Base-by-base conservation (phyloP, 2,113 vertebrate genomes). In the Ictalurus punctatus region DNA sequence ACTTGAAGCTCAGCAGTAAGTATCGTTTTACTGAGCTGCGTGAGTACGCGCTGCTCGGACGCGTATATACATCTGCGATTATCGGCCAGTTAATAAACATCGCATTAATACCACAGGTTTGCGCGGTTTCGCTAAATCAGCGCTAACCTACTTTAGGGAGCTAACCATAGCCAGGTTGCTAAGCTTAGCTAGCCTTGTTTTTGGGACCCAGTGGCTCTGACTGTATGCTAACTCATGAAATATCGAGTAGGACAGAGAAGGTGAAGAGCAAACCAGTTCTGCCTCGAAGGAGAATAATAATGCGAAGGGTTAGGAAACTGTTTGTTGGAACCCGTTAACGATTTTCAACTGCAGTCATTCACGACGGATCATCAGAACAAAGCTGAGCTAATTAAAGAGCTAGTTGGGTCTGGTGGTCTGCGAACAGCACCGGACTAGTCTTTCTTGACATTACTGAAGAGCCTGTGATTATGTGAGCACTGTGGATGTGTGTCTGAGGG, bases 1-100 rank as follows among this genome's bases (percentile, higher is more conserved):
- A 96, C 94, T 84, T 96, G 89, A 96, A 96, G 93, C 92, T 96
- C 59, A 91, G 95, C 54, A 93, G 96, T 96, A 84, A 96, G 96
- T 96, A 90, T 92, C 34, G 7, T 67, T 89, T 73, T 65, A 59
- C 40, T 56, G 14, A 78, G 37, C 67, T 40, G 21, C 30, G 58
- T 9, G 19, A 65, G 27, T 44, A 58, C n/a, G 65, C 79, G 65
- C 59, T 34, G 44, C 37, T 67, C 59, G 2, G 34, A 17, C 23
- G 59, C 1, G 54, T 30, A 23, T 30, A 12, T 3, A 67, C 34
- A 25, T 44, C 48, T 25, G 10, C 6, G 69, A 7, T 21, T 30
- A 16, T 25, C 4, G 14, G 44, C 59, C 52, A 12, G 48, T 52
- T 6, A 13, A 58, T 23, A 59, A 59, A 21, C 21, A 54, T n/a